Evolutionary conservation across 2,113 vertebrate species (phyloP).

Genomic region (Macroglossus sobrinus): DNA sequence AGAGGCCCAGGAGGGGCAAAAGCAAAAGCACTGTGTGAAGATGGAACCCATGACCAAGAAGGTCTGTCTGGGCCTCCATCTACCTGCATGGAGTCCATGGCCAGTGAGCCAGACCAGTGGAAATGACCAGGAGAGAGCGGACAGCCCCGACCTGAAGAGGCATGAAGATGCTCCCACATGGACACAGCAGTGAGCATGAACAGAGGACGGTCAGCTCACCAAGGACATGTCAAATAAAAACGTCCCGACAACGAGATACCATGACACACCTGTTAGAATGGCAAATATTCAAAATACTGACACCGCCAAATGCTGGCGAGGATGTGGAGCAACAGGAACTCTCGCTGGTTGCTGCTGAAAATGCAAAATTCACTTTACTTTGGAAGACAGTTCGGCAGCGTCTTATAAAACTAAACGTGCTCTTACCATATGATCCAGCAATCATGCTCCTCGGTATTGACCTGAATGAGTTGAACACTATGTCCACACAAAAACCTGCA

Average conservation of each 20-base stretch:
- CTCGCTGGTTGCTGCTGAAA: background rate
- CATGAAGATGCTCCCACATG: accelerated
- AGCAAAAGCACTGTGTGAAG: background rate
- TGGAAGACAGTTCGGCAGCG: background rate
- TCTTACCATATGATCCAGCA: background rate
- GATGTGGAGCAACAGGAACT: background rate
- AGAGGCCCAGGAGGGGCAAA: background rate
- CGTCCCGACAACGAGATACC: too few relatives aligned
- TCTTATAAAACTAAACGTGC: background rate
- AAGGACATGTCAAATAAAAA: background rate
- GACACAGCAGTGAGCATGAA: background rate
- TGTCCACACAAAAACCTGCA: background rate
- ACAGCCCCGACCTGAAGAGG: background rate
- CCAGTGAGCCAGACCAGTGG: background rate
- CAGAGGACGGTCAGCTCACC: background rate
- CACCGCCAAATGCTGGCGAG: background rate
- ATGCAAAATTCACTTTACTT: background rate
- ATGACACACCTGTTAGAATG: background rate
- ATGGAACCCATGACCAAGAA: background rate
- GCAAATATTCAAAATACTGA: background rate
- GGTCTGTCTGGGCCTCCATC: background rate
- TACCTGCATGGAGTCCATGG: background rate
- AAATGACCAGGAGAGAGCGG: background rate
- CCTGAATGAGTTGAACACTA: background rate
- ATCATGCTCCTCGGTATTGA: background rate